Evolutionary conservation across 2,797 vertebrate genomes (phyloP), one percentile per base, ranked within the genome.

Genomic region (Coregonus sp.): DNA sequence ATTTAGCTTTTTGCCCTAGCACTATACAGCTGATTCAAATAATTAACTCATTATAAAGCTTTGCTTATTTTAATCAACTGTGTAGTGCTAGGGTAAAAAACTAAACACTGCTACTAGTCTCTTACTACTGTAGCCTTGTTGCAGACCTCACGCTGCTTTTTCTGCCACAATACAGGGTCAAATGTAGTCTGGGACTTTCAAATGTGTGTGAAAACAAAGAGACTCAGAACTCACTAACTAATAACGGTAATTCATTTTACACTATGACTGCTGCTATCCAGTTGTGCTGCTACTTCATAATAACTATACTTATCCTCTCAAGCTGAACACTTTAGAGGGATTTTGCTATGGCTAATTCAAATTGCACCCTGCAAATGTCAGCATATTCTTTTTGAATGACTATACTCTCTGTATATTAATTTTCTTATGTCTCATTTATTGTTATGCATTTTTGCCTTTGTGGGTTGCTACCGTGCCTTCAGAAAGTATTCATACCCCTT

Each of bases 101-200:
- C 31, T 0, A 33, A 33, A 37, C 5, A 1, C 35, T 37, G 35
- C 35, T 37, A 37, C 35, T 37, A 37, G 35, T 5, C 35, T 37
- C 35, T 37, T 37, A 37, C 35, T 37, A 5, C 35, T 37, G 4
- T 37, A 37, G 5, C 35, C 35, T 37, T 37, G 5, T 1, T 37
- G 35, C 35, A 37, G 4, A 37, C 35, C 35, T 37, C 35, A 37
- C 35, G 5, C 35, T 37, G 35, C 5, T 37, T 37, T 37, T 37
- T 5, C 35, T 37, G 35, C 5, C 35, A 37, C 5, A 1, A 37
- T 37, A 37, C 4, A 37, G 35, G 35, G 35, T 37, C 4, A 37
- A 37, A 37, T 37, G 35, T 25, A 15, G 37, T 33, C 31, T 33
- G 31, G 74, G 73, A 82, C 82, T 84, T 78, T 65, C 20, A 25